Base-by-base conservation (phyloP, 2,888 invertebrate genomes). In the Parnassius orleans region DNA sequence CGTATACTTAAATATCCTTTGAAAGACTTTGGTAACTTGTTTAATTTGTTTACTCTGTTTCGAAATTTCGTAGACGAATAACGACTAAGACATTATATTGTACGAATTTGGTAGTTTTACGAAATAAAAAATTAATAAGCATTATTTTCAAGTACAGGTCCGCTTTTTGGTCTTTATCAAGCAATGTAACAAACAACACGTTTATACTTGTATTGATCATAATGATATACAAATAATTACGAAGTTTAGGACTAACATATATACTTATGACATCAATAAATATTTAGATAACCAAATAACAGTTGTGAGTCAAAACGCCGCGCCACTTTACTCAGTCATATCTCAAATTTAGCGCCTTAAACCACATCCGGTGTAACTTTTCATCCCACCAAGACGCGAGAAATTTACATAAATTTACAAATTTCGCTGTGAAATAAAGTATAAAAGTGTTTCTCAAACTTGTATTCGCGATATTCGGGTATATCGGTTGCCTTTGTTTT, bases 361-460 rank as follows among this genome's bases (percentile, higher is more conserved):
- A 64, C 69, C 72, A 66, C 66, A 52, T 67, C 63, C 70, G 74
- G 74, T 69, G 76, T 75, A 83, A 83, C 83, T 83, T 83, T 81
- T 80, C 80, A 75, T 81, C 81, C 80, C 77, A 72, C 75, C 77
- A 90, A 90, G 90, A 90, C 88, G 90, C 81, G 83, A 79, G 84
- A 86, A 88, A 90, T 90, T 90, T 89, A 87, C 90, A 90, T 90
- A 90, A 90, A 90, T 90, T 90, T 88, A 87, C 88, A 88, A 90
- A 90, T 89, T 89, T 87, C 84, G 79, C 82, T 70, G 77, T 81
- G 80, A 89, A 90, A 90, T 90, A 90, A 90, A 90, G 86, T 88
- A 83, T 53, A 48, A 14, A 24, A 53, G 60, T 10, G 61, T 33
- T 56, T 53, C 56, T 57, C 60, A 64, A 64, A 64, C 15, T 60